Evolutionary conservation across 1,140 invertebrate genomes (phyloP).

Genomic region (Diachasma alloeum): DNA sequence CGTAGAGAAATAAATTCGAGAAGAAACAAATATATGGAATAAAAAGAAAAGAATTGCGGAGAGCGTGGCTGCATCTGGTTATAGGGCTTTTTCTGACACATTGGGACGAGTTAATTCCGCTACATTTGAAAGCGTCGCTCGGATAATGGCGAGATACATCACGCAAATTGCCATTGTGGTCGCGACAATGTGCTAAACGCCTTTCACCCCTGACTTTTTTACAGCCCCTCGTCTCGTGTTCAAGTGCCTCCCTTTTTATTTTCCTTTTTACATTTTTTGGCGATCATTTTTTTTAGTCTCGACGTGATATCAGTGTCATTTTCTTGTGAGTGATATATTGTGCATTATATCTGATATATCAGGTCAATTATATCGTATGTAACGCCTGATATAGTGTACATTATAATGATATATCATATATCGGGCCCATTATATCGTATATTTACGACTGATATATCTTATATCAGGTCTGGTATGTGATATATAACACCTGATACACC

Average conservation of each 20-base stretch:
- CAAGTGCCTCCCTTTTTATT: neutral
- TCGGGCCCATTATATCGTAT: too few relatives aligned
- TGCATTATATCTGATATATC: too few relatives aligned
- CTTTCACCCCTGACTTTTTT: neutral
- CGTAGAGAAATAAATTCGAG: slow-evolving; percentile 2
- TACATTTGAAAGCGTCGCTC: slow-evolving; percentile 57
- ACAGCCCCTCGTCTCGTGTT: neutral
- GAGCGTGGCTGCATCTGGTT: neutral
- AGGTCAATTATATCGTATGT: too few relatives aligned
- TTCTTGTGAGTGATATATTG: too few relatives aligned
- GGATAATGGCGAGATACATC: slow-evolving; percentile 57
- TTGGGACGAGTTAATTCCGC: slow-evolving; percentile 57
- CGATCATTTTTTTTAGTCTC: too few relatives aligned
- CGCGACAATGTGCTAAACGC: slow-evolving; percentile 61
- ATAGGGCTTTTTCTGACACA: neutral
- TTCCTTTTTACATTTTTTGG: too few relatives aligned
- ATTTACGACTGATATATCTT: too few relatives aligned
- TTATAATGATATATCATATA: too few relatives aligned
- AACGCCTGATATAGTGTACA: too few relatives aligned
- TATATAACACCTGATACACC: too few relatives aligned
- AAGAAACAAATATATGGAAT: neutral
- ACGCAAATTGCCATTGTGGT: slow-evolving; percentile 63
- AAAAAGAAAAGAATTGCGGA: slow-evolving; percentile 1
- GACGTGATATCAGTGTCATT: too few relatives aligned
- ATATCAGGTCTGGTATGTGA: too few relatives aligned